Evolutionary conservation across 2,888 invertebrate genomes (phyloP).

Genomic region (Ormyrus thymus): DNA sequence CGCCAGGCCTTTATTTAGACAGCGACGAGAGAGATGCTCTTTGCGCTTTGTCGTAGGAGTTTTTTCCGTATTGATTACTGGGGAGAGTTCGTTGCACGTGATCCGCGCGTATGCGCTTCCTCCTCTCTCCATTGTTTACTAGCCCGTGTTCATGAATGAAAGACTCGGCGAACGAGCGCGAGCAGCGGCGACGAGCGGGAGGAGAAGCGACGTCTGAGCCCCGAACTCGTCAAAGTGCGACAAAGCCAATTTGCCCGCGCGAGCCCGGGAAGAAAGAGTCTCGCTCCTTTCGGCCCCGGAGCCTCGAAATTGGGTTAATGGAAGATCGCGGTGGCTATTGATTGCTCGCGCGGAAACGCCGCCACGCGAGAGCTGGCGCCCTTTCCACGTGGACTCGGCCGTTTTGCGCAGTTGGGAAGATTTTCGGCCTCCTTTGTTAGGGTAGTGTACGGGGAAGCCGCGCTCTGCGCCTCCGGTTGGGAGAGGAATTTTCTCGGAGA

Average conservation of each 20-base stretch:
- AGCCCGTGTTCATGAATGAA: conserved; percentile 51
- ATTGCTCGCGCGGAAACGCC: conserved; percentile 31
- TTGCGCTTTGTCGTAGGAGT: conserved; percentile 10
- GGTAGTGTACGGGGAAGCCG: background rate
- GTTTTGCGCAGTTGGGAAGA: too few species aligned
- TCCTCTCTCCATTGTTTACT: conserved; percentile 47
- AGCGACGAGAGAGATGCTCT: background rate
- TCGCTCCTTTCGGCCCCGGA: background rate
- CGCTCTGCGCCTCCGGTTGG: too few species aligned
- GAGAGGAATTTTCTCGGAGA: too few species aligned
- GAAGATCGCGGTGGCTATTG: conserved; percentile 43
- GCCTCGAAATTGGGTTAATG: conserved; percentile 52
- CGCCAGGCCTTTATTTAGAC: too few species aligned
- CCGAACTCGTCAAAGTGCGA: conserved; percentile 1
- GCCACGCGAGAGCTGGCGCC: too few species aligned
- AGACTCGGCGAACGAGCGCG: background rate
- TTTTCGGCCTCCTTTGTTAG: background rate
- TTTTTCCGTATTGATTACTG: conserved; percentile 51
- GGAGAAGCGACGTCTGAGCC: background rate
- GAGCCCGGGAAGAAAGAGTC: background rate
- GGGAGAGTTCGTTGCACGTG: conserved; percentile 55
- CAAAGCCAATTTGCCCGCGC: background rate
- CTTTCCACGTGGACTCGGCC: too few species aligned
- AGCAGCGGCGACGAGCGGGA: background rate
- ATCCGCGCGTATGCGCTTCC: conserved; percentile 30